Evolutionary conservation across 2,888 invertebrate species (phyloP), one percentile per base, ranked within the genome.

Genomic region (Beris chalybata): DNA sequence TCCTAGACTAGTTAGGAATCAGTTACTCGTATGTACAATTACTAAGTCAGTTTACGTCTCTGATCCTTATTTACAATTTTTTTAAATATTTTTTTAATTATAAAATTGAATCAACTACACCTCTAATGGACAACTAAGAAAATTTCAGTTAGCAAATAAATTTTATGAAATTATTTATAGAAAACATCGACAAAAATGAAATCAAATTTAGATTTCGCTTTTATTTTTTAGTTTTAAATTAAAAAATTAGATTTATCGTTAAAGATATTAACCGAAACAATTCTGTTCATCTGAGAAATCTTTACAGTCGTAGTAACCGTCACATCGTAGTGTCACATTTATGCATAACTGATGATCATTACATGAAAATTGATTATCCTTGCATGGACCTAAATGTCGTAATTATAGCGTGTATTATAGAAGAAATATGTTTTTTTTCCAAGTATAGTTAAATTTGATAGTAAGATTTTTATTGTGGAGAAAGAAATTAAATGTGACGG

Each of bases 271-370:
- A 81, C 81, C 81, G 84, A 88, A 85, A 86, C 93, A 93, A 84
- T 90, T 90, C 83, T 92, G 91, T 84, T 93, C 93, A 81, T 93
- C 93, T 77, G 92, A 91, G 87, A 91, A 92, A 85, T 93, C 92
- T 83, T 86, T 85, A 85, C 93, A 93, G 85, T 93, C 92, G 87
- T 92, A 92, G 84, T 87, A 87, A 85, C 91, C 91, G 87, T 95
- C 93, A 84, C 95, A 94, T 79, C 89, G 89, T 76, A 89, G 87
- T 72, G 85, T 82, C 79, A 85, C 83, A 72, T 89, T 89, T 79
- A 95, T 89, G 85, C 94, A 95, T 78, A 85, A 84, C 71, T 85
- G 86, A 82, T 88, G 86, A 83, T 90, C 88, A 69, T 77, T 80
- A 82, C 92, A 92, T 73, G 85, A 84, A 82, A 90, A 91, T 81